Evolutionary conservation across 2,888 invertebrate species (phyloP).

Genomic region (Laspeyria flexula): DNA sequence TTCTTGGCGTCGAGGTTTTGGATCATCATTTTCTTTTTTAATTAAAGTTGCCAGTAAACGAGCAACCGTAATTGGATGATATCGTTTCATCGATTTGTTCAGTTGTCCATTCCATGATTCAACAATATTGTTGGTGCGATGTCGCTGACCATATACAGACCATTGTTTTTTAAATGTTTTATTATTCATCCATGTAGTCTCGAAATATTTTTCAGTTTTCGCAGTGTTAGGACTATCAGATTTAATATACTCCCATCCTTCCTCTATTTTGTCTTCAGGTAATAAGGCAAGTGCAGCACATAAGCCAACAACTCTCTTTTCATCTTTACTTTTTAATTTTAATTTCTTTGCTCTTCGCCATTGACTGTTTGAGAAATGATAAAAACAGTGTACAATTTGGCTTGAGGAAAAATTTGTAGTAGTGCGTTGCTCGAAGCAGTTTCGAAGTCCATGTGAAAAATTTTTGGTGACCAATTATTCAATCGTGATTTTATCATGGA

Average conservation of each 20-base stretch:
- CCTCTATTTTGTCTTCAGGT: background rate
- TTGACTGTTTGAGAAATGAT: background rate
- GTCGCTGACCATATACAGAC: conserved; percentile 2
- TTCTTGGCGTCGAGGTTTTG: conserved; percentile 2
- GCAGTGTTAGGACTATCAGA: conserved; percentile 1
- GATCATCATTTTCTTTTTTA: background rate
- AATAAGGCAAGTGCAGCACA: background rate
- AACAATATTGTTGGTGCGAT: background rate
- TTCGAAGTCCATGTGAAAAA: background rate
- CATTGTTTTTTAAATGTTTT: background rate
- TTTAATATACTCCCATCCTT: background rate
- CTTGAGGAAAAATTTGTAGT: no score
- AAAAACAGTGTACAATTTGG: background rate
- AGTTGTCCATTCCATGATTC: conserved; percentile 2
- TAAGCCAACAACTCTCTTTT: background rate
- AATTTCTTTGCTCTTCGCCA: conserved; percentile 2
- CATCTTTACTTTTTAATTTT: background rate
- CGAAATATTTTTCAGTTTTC: conserved; percentile 1
- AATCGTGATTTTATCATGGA: background rate
- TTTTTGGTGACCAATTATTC: background rate
- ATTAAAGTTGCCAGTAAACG: background rate
- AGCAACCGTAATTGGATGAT: background rate
- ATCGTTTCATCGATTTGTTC: background rate
- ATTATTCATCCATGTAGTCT: conserved; percentile 2
- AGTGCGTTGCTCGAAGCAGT: background rate